Base-by-base conservation (phyloP, 2,113 vertebrate genomes). In the Empidonax alnorum region DNA sequence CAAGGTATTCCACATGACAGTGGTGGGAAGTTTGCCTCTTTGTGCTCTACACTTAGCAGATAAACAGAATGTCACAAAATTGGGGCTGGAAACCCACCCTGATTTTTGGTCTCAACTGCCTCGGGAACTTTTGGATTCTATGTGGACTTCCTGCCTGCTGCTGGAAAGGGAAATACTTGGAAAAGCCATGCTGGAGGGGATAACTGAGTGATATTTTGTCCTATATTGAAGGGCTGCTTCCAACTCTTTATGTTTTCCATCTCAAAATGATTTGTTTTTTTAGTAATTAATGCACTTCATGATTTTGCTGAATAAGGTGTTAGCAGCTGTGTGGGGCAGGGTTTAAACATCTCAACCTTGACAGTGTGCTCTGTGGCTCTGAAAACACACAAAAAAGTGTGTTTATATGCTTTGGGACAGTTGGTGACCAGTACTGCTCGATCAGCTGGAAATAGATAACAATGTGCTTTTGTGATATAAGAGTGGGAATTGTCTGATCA, bases 391-490 rank as follows among this genome's bases (percentile, higher is more conserved):
- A 73, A 25, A 83, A 87, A 81, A 72, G 87, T 71, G 82, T 73
- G 58, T 87, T 93, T 30, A 3, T 89, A 2, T 47, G 92, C 86
- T 93, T 85, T 80, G 96, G 93, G 79, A n/a, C 72, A 4, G 91
- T 89, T 94, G 87, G 93, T 94, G 94, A 97, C 93, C 96, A 94
- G 96, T 59, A 96, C 94, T 94, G 96, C 91, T 47, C 11, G 42
- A 95, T 96, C 96, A 94, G 94, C 91, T 97, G 91, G 53, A 89
- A 89, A 39, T 24, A 44, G 95, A 79, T 47, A 95, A 96, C 96
- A 96, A 92, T 94, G 95, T 95, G 87, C 96, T 96, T 93, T 97
- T 97, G 96, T 97, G 95, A 79, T 94, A 87, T 62, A 75, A 87
- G 94, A 95, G 95, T 85, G 78, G 86, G 80, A 94, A 94, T 93